Conservation (phyloP, 2,888 invertebrate genomes). For the Meliscaeva auricollis region DNA sequence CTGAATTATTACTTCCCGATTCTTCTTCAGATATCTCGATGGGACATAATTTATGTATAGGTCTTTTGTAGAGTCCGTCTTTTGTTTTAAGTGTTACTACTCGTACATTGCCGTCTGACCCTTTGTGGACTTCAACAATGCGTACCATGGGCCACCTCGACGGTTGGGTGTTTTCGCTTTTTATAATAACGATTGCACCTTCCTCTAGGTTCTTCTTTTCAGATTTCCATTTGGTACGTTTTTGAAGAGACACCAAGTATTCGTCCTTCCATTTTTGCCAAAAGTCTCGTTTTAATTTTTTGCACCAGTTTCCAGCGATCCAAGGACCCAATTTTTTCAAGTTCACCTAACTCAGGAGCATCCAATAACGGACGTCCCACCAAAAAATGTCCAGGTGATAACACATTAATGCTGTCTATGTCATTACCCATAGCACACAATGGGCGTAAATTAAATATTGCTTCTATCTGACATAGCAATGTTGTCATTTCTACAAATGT, state of each 20-base stretch:
- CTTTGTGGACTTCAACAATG: too few relatives aligned
- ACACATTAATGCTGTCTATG: conserved; percentile 11
- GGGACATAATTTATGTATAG: too few relatives aligned
- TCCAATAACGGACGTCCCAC: conserved; percentile 18
- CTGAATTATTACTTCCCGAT: too few relatives aligned
- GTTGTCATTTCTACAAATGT: conserved; percentile 63
- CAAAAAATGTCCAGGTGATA: conserved; percentile 16
- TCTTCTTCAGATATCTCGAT: too few relatives aligned
- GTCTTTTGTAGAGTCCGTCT: too few relatives aligned
- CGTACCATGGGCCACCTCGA: too few relatives aligned
- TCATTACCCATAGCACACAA: conserved; percentile 14
- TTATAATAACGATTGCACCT: too few relatives aligned
- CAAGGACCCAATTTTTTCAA: conserved; percentile 5
- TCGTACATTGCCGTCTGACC: too few relatives aligned
- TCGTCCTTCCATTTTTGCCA: conserved; percentile 19
- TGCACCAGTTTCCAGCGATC: conserved; percentile 24
- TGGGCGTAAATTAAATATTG: conserved; percentile 68
- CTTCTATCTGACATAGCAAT: conserved; percentile 55
- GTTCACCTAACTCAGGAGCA: conserved; percentile 4
- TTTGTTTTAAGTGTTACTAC: too few relatives aligned
- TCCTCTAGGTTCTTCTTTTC: too few relatives aligned
- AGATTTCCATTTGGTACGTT: too few relatives aligned
- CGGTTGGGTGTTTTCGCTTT: too few relatives aligned
- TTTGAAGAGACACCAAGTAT: conserved; percentile 18
- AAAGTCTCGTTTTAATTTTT: conserved; percentile 21